Conservation (phyloP, 2,888 invertebrate species). For the Limnephilus rhombicus region DNA sequence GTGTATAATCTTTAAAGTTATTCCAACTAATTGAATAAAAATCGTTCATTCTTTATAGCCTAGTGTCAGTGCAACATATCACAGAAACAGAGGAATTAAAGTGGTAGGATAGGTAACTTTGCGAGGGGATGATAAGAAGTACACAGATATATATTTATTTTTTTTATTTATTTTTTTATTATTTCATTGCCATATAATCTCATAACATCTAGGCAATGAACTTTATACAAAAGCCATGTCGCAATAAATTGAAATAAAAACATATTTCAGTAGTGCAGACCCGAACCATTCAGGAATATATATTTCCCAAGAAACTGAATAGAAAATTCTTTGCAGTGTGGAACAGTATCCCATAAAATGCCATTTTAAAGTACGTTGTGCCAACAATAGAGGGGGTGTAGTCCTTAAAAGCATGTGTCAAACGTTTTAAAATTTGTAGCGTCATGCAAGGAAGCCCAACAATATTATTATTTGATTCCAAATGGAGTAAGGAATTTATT, state of each 20-base stretch:
- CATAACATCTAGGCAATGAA: background rate
- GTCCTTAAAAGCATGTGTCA: conserved; percentile 66
- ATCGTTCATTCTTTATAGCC: background rate
- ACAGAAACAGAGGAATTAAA: background rate
- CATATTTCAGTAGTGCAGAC: background rate
- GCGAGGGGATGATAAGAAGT: background rate
- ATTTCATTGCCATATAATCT: background rate
- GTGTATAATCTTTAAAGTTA: too few relatives aligned
- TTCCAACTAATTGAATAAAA: background rate
- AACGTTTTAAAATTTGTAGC: conserved; percentile 66
- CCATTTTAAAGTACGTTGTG: conserved; percentile 60
- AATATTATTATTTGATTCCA: conserved; percentile 56
- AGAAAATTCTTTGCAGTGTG: conserved; percentile 32
- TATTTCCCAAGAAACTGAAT: background rate
- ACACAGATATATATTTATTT: background rate
- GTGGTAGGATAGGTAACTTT: background rate
- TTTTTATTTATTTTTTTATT: background rate
- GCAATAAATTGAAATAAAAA: conserved; percentile 15
- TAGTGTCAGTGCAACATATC: background rate
- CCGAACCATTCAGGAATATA: conserved; percentile 7
- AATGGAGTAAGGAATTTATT: conserved; percentile 62
- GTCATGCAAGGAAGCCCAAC: conserved; percentile 55
- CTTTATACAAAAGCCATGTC: background rate
- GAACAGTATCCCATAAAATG: conserved; percentile 53
- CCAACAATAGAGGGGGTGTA: conserved; percentile 55